Evolutionary conservation across 2,797 vertebrate genomes (phyloP).

Genomic region (Pristis pectinata): DNA sequence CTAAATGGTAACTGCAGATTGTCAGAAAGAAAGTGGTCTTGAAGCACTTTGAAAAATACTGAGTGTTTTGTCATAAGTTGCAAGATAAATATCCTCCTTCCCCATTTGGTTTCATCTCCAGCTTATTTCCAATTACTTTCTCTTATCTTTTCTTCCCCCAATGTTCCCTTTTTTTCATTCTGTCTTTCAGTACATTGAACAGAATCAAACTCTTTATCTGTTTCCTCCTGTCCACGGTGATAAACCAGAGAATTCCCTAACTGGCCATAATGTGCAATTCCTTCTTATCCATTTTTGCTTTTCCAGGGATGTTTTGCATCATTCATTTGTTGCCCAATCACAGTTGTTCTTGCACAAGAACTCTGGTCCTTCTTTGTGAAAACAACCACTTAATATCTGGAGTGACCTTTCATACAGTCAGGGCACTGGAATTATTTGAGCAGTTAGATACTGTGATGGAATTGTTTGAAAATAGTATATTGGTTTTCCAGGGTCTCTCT

Average conservation of each 20-base stretch:
- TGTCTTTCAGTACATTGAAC: too few species aligned
- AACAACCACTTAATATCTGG: background rate
- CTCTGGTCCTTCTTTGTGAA: background rate
- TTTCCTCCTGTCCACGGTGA: too few species aligned
- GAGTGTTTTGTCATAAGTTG: background rate
- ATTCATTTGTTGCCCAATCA: background rate
- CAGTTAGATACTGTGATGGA: background rate
- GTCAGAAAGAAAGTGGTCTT: background rate
- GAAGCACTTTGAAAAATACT: background rate
- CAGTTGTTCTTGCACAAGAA: background rate
- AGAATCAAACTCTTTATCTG: too few species aligned
- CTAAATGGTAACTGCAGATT: background rate
- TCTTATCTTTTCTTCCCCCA: background rate
- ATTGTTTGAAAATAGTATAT: background rate
- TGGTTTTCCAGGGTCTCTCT: too few species aligned
- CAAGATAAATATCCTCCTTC: background rate
- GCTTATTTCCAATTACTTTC: background rate
- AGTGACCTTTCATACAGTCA: background rate
- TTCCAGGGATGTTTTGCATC: background rate
- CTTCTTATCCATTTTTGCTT: background rate
- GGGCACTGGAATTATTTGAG: background rate
- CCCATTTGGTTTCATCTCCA: background rate
- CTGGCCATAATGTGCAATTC: background rate
- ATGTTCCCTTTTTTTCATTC: too few species aligned
- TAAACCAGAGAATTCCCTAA: background rate